Base-by-base conservation (phyloP, 2,888 invertebrate genomes). In the Tipula unca region DNA sequence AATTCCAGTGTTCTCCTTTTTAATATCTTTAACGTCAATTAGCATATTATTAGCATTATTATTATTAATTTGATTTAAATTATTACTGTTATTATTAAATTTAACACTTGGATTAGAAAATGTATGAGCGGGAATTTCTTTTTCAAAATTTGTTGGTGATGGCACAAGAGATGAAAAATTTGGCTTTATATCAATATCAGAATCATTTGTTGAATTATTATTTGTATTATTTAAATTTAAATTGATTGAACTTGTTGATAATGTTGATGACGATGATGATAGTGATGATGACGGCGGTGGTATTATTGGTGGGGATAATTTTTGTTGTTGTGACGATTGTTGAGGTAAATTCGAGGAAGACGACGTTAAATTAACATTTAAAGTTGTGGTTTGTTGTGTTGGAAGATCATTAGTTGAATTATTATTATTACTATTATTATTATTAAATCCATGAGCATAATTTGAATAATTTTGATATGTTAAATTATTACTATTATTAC, bases 41-140 rank as follows among this genome's bases (percentile, higher is more conserved):
- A 84, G 13, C 36, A 36, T 32, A 36, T 14, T 17, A 32, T n/a
- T 29, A 29, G 29, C 29, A 82, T 29, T 82, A 14, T 82, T 83
- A 69, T 69, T 69, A 25, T 25, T 32, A 69, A 25, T 69, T 69
- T 25, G 69, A 69, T 25, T 48, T 17, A n/a, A 69, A 25, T 69
- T 48, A 48, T 17, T n/a, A n/a, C n/a, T 69, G 10, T 69, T 69
- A 83, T 29, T 83, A 83, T 83, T 83, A 83, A 83, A 83, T 25
- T 85, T 85, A 69, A 69, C 69, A 87, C 90, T 90, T 42, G 91
- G 91, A 87, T 90, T 91, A 29, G 91, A 91, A 87, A 91, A 91
- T 85, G 90, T 90, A 87, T 91, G 90, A 3, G 90, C 89, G 85
- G 91, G 91, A 86, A 91, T 91, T 35, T 91, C 91, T 88, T 91